Evolutionary conservation across 2,888 invertebrate genomes (phyloP).

Genomic region (Heliconius ethilla): DNA sequence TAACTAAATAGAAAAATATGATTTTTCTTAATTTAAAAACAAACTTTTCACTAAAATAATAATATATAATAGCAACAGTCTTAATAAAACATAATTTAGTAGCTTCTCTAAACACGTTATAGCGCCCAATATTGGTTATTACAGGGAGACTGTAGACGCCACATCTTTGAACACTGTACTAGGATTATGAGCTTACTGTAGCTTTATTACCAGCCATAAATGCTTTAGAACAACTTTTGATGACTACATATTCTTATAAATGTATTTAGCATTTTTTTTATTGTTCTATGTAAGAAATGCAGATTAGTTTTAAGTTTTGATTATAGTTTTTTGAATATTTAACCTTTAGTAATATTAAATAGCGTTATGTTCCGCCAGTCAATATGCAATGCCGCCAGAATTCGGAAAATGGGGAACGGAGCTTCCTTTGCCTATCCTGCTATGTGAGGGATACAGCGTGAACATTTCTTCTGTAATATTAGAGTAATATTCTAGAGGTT

Average conservation of each 20-base stretch:
- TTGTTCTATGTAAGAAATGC: not conserved
- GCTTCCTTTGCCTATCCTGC: too few relatives aligned
- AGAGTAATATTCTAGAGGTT: too few relatives aligned
- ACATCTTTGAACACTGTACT: constrained; percentile 27
- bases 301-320: not conserved
- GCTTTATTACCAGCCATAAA: constrained; percentile 25
- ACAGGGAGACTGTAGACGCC: constrained; percentile 27
- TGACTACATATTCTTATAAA: constrained; percentile 2
- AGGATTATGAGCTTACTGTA: constrained; percentile 32
- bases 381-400: too few relatives aligned
- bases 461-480: too few relatives aligned
- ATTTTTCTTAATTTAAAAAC: too few relatives aligned
- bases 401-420: too few relatives aligned
- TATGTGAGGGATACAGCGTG: too few relatives aligned
- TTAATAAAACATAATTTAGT: constrained; percentile 30
- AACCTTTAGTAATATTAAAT: too few relatives aligned
- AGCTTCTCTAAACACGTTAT: constrained; percentile 20
- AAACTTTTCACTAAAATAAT: not conserved
- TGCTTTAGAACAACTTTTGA: constrained; percentile 10
- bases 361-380: too few relatives aligned
- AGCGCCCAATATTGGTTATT: constrained; percentile 29
- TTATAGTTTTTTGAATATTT: not conserved
- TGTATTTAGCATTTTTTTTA: not conserved
- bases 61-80: constrained; percentile 5
- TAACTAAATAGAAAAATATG: too few relatives aligned